A percentile compares a stretch with the other conserved stretches of the same genome.
These are phyloP conservation scores for Pseudobourletiella spinata DNA, from an alignment of 1,140 invertebrate species.

Conservation along the genomic window DNA sequence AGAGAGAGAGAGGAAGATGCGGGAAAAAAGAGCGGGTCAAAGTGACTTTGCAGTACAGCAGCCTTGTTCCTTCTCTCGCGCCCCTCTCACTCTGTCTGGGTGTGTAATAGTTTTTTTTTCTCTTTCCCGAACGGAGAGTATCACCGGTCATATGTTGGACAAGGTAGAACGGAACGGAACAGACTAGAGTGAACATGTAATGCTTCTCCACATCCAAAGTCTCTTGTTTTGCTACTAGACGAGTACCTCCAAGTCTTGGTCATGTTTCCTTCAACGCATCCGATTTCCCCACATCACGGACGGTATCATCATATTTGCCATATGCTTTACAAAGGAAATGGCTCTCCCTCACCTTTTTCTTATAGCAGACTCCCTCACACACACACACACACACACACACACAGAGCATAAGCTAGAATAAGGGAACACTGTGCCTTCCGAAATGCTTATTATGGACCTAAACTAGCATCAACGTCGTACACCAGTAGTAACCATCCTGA, in stretches of 20 bases:
- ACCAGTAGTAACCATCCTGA: too few species aligned
- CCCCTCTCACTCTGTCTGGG: neutral
- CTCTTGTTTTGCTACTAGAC: too few species aligned
- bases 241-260: too few species aligned
- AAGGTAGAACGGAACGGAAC: too few species aligned
- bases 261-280: constrained; percentile 1
- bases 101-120: too few species aligned
- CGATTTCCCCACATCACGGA: constrained; percentile 3
- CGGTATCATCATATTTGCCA: constrained; percentile 26
- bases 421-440: neutral
- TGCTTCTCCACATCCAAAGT: too few species aligned
- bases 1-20: neutral
- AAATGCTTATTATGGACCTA: too few species aligned
- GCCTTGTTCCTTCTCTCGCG: neutral
- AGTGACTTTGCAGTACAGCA: neutral
- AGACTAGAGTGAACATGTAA: too few species aligned
- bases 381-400: neutral
- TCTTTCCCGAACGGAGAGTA: too few species aligned
- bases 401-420: neutral
- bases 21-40: constrained; percentile 1
- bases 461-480: too few species aligned
- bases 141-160: too few species aligned
- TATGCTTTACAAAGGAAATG: constrained; percentile 26
- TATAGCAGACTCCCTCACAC: neutral
- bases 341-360: constrained; percentile 10